Evolutionary conservation across 2,797 vertebrate species (phyloP).

Genomic region (Cyprinodon diabolis): DNA sequence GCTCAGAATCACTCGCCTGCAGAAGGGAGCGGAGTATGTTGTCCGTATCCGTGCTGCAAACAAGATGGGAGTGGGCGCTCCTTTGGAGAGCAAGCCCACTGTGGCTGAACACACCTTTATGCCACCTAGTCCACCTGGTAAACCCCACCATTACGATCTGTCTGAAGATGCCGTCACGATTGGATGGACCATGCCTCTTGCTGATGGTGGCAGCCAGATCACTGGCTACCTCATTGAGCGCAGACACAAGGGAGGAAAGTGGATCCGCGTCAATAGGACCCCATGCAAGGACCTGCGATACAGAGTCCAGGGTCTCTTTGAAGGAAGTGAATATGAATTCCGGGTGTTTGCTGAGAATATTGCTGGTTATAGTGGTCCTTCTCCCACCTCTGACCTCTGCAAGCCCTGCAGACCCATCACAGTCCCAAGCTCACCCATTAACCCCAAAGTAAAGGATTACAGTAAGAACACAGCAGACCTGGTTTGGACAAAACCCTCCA

Average conservation of each 20-base stretch:
- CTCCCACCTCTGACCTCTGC: constrained; percentile 91
- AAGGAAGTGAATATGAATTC: constrained; percentile 97
- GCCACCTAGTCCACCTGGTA: constrained; percentile 92
- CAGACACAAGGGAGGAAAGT: constrained; percentile 94
- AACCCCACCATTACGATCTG: constrained; percentile 89
- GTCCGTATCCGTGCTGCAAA: constrained; percentile 95
- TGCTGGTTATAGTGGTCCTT: constrained; percentile 93
- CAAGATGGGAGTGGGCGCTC: constrained; percentile 94
- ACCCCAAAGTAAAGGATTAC: constrained; percentile 97
- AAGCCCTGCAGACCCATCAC: constrained; percentile 93
- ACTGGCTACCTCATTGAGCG: constrained; percentile 95
- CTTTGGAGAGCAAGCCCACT: constrained; percentile 93
- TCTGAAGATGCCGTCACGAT: constrained; percentile 92
- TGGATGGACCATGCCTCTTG: constrained; percentile 93
- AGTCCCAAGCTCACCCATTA: constrained; percentile 93
- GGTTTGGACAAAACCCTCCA: constrained; percentile 95
- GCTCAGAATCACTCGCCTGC: constrained; percentile 90
- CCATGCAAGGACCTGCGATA: constrained; percentile 91
- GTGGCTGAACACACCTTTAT: constrained; percentile 94
- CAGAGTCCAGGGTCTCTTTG: constrained; percentile 93
- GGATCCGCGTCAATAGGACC: constrained; percentile 96
- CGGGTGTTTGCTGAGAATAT: constrained; percentile 98
- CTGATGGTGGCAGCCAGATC: constrained; percentile 95
- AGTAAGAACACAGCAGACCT: constrained; percentile 91
- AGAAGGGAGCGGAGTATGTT: constrained; percentile 93